Conservation (phyloP, 2,888 invertebrate species). For the Gibbula magus region DNA sequence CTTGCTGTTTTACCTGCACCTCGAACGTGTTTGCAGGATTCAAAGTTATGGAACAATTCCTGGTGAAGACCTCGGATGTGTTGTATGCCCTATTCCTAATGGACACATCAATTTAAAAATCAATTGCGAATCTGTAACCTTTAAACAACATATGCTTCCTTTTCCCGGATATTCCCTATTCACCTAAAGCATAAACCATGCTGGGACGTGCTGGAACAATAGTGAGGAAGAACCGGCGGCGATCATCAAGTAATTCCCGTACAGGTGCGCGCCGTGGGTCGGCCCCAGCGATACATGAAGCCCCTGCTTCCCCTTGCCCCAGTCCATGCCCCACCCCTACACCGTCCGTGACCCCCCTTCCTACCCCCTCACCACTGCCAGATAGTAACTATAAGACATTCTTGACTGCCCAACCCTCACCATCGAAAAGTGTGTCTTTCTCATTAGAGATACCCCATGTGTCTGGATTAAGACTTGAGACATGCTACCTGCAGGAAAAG, state of each 20-base stretch:
- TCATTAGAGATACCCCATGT: conserved; percentile 4
- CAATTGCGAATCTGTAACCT: too few relatives aligned
- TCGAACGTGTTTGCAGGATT: too few relatives aligned
- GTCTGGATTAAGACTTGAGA: background rate
- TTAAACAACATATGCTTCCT: too few relatives aligned
- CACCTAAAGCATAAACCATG: background rate
- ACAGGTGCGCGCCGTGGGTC: conserved; percentile 28
- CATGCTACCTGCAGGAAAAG: background rate
- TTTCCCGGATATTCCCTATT: too few relatives aligned
- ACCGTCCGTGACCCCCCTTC: background rate
- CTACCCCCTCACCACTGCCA: background rate
- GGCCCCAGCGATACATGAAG: background rate
- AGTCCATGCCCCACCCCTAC: background rate
- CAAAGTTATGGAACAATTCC: too few relatives aligned
- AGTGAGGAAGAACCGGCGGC: conserved; percentile 27
- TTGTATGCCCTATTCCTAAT: too few relatives aligned
- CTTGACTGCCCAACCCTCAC: conserved; percentile 11
- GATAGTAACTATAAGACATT: background rate
- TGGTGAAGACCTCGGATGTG: too few relatives aligned
- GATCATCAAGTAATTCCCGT: conserved; percentile 27
- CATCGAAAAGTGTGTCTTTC: conserved; percentile 27
- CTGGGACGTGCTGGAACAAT: conserved; percentile 28
- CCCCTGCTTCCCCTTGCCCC: background rate
- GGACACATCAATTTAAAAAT: too few relatives aligned
- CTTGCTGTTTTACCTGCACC: too few relatives aligned